Evolutionary conservation across 2,113 vertebrate genomes (phyloP).

Genomic region (Burhinus bistriatus): DNA sequence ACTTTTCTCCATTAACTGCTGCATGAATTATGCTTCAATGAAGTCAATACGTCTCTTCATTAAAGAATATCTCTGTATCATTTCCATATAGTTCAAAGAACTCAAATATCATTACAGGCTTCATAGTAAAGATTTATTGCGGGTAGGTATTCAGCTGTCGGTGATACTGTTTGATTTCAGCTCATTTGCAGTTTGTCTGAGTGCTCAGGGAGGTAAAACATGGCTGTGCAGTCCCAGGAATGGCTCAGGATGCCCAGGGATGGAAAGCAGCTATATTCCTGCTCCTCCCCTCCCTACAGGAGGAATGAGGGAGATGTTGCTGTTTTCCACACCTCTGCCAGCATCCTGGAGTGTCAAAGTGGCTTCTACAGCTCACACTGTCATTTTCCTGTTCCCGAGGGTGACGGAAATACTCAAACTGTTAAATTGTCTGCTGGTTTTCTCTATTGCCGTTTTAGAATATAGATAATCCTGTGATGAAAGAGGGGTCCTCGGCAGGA

Average conservation of each 20-base stretch:
- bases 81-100: not conserved
- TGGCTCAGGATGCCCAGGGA: not conserved
- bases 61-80: not conserved
- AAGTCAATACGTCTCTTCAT: not conserved
- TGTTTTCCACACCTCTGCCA: not conserved
- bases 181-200: not conserved
- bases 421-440: not conserved
- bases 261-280: not conserved
- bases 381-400: not conserved
- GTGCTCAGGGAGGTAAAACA: not conserved
- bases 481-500: not conserved
- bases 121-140: not conserved
- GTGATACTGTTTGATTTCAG: rapidly evolving
- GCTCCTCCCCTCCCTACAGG: not conserved
- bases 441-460: not conserved
- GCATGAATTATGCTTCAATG: not conserved
- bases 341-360: not conserved
- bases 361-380: not conserved
- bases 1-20: not conserved
- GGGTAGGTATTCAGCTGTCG: not conserved
- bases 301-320: not conserved
- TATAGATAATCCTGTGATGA: not conserved
- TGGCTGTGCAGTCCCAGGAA: not conserved
- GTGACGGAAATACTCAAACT: not conserved
- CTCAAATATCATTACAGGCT: not conserved